phyloP scores from a whole-genome alignment of 2,113 vertebrate species.

The Syrrhaptes paradoxus region DNA sequence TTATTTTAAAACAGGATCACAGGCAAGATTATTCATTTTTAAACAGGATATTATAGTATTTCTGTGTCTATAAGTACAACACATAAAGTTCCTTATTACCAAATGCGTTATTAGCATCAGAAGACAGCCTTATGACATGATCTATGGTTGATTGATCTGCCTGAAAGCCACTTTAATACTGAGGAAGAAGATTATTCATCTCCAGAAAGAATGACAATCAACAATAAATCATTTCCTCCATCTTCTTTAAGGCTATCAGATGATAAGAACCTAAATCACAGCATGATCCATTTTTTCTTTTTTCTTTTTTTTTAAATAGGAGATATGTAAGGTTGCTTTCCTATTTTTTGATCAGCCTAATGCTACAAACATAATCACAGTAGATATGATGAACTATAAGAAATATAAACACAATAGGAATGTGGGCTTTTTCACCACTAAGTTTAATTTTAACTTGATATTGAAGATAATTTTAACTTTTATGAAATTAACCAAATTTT shows the following conservation, averaged over 20 bases:
- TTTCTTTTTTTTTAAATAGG: neutral
- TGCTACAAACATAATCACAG: neutral
- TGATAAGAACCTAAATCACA: conserved; percentile 73
- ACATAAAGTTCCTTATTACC: conserved; percentile 73
- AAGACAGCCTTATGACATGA: conserved; percentile 71
- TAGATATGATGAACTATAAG: neutral
- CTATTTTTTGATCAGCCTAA: neutral
- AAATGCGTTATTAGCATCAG: conserved; percentile 77
- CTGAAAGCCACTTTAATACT: conserved; percentile 77
- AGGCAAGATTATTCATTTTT: conserved; percentile 5
- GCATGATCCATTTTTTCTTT: neutral
- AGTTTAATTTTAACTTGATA: neutral
- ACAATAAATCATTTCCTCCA: conserved; percentile 73
- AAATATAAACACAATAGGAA: neutral
- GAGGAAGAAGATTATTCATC: conserved; percentile 75
- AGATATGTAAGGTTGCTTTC: conserved; percentile 9
- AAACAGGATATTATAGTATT: conserved; percentile 38
- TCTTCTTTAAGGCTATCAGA: conserved; percentile 71
- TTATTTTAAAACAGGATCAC: conserved; percentile 15
- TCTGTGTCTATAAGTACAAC: conserved; percentile 70
- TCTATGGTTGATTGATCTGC: conserved; percentile 76
- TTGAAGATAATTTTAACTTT: neutral
- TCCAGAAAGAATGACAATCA: conserved; percentile 74
- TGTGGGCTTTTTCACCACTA: neutral
- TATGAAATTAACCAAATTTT: neutral